These are phyloP conservation scores for Phenganax stokvisi DNA, from an alignment of 92 coral and sea anemone species.

Conservation along the genomic window DNA sequence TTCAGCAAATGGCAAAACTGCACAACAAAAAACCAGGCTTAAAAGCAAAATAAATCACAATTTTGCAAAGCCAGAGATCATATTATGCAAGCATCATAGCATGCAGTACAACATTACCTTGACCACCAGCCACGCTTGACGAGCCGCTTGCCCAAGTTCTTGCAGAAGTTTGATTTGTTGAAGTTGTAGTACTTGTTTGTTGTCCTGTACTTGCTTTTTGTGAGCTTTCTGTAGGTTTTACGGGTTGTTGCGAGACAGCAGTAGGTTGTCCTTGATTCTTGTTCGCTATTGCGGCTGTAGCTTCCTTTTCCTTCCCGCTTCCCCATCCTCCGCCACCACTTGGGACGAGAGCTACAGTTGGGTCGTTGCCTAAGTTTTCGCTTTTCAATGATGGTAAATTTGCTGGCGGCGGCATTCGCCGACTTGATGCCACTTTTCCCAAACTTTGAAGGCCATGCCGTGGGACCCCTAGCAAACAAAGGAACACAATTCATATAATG, in stretches of 20 bases:
- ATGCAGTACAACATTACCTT: slow-evolving; percentile 57
- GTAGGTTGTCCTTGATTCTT: slow-evolving; percentile 64
- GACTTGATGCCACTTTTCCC: slow-evolving; percentile 97
- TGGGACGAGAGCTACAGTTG: slow-evolving; percentile 97
- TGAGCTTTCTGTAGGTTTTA: slow-evolving; percentile 76
- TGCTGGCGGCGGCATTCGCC: slow-evolving; percentile 99
- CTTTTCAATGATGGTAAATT: slow-evolving; percentile 98
- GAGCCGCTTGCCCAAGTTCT: slow-evolving; percentile 99
- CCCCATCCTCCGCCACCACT: slow-evolving; percentile 99
- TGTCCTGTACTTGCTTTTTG: slow-evolving; percentile 52
- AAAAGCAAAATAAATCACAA: not conserved
- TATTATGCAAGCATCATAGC: not conserved
- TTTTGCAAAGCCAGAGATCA: not conserved
- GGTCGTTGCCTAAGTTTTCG: slow-evolving; percentile 99
- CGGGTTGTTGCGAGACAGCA: slow-evolving; percentile 75
- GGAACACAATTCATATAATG: slow-evolving; percentile 10
- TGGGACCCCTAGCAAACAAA: slow-evolving; percentile 62
- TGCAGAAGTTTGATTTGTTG: slow-evolving; percentile 58
- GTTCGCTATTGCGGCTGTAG: slow-evolving; percentile 52
- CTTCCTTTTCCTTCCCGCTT: slow-evolving; percentile 77
- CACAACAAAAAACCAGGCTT: not conserved
- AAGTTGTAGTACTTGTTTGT: slow-evolving; percentile 74
- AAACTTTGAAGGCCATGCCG: slow-evolving; percentile 99
- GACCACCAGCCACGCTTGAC: slow-evolving; percentile 99
- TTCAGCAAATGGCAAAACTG: not conserved